Conservation (phyloP, 1,140 invertebrate genomes). For the Apis florea region DNA sequence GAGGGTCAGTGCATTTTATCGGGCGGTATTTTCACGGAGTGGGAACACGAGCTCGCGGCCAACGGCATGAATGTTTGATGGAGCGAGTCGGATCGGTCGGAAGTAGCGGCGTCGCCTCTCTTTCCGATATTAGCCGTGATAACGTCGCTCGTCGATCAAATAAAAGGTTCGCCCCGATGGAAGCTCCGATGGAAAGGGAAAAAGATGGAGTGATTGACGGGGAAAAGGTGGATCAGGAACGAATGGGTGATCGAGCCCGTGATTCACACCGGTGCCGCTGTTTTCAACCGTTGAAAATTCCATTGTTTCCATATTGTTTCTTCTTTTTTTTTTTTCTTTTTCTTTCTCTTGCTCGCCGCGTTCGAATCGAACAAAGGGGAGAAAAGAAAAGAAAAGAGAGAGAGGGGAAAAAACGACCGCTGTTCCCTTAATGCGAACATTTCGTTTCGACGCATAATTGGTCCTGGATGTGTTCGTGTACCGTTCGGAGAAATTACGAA, state of each 20-base stretch:
- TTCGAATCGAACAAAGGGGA: no score
- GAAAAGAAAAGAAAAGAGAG: neutral
- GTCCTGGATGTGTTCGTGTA: neutral
- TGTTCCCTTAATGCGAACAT: neutral
- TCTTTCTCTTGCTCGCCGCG: neutral
- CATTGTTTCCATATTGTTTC: neutral
- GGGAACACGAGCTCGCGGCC: constrained; percentile 53
- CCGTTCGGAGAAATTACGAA: constrained; percentile 2
- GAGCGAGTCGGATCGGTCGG: constrained; percentile 58
- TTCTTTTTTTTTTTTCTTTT: no score
- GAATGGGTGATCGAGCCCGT: constrained; percentile 2
- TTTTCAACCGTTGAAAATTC: neutral
- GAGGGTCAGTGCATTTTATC: constrained; percentile 55
- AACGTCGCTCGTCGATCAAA: constrained; percentile 65
- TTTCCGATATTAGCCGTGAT: constrained; percentile 63
- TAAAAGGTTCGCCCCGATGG: constrained; percentile 46
- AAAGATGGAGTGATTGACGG: constrained; percentile 47
- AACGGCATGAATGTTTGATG: constrained; percentile 66
- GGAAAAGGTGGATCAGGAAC: constrained; percentile 4
- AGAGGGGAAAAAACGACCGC: fast-evolving
- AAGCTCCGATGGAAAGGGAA: neutral
- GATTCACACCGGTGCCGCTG: constrained; percentile 20
- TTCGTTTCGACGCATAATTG: neutral
- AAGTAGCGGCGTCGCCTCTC: constrained; percentile 40
- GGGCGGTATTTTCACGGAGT: constrained; percentile 52